A percentile compares a stretch with the other conserved stretches of the same genome.
Conservation (phyloP, 2,113 vertebrate species). For the Sula dactylatra region DNA sequence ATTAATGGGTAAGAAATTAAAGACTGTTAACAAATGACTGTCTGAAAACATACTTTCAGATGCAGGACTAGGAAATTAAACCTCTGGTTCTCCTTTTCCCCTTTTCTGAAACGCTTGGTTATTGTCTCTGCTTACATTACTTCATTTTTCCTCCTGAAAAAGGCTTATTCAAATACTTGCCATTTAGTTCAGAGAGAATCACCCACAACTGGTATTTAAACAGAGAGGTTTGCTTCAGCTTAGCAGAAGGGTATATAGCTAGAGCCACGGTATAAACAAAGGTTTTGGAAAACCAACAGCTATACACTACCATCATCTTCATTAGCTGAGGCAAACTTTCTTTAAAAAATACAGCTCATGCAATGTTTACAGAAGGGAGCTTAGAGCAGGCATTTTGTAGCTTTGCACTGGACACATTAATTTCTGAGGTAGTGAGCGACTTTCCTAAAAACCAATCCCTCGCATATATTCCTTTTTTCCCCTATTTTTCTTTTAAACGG, state of each 20-base stretch:
- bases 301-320: not conserved
- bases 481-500: not conserved
- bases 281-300: not conserved
- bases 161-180: not conserved
- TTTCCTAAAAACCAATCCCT: not conserved
- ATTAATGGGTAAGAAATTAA: not conserved
- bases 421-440: not conserved
- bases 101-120: not conserved
- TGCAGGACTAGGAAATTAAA: not conserved
- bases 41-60: not conserved
- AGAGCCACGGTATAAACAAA: not conserved
- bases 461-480: fast-evolving
- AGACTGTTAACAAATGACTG: not conserved
- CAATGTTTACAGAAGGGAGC: not conserved
- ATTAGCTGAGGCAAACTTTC: not conserved
- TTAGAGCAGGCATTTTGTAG: not conserved
- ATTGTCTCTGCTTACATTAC: not conserved
- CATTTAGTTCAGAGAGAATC: not conserved
- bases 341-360: not conserved
- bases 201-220: not conserved
- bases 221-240: not conserved
- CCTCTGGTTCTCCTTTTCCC: not conserved
- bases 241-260: not conserved
- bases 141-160: not conserved
- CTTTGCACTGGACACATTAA: not conserved